Conservation (phyloP, 2,888 invertebrate species). For the Amiota communis region DNA sequence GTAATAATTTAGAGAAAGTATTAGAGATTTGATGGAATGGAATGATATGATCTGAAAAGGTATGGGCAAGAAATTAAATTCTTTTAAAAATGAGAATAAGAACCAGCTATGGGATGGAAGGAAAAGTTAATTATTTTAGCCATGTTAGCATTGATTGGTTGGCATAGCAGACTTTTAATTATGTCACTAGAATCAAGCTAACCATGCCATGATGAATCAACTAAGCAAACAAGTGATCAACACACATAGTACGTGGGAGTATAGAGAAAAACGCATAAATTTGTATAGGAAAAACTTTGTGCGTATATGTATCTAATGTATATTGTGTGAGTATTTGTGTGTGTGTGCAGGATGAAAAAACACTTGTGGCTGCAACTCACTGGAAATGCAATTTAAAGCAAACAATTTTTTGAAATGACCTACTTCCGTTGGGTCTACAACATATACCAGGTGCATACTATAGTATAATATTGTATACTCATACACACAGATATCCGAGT, state of each 20-base stretch:
- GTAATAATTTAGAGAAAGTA: too few relatives aligned
- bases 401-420: slow-evolving; percentile 66
- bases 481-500: slow-evolving; percentile 19
- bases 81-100: too few relatives aligned
- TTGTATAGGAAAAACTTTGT: slow-evolving; percentile 26
- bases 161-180: slow-evolving; percentile 10
- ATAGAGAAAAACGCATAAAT: slow-evolving; percentile 26
- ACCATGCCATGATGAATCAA: not conserved
- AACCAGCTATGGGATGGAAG: not conserved
- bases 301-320: too few relatives aligned
- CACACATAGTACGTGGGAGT: not conserved
- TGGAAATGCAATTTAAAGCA: slow-evolving; percentile 67
- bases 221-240: not conserved
- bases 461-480: slow-evolving; percentile 42
- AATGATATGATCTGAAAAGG: too few relatives aligned
- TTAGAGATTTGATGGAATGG: too few relatives aligned
- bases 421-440: slow-evolving; percentile 55
- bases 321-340: slow-evolving; percentile 42
- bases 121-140: slow-evolving; percentile 19
- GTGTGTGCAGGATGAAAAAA: slow-evolving; percentile 43
- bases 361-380: slow-evolving; percentile 57
- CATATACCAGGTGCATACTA: too few relatives aligned
- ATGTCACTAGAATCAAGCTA: slow-evolving; percentile 15
- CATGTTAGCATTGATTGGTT: not conserved
- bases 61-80: too few relatives aligned